Conservation (phyloP, 2,797 vertebrate genomes). For the Cheirogaleus major region DNA sequence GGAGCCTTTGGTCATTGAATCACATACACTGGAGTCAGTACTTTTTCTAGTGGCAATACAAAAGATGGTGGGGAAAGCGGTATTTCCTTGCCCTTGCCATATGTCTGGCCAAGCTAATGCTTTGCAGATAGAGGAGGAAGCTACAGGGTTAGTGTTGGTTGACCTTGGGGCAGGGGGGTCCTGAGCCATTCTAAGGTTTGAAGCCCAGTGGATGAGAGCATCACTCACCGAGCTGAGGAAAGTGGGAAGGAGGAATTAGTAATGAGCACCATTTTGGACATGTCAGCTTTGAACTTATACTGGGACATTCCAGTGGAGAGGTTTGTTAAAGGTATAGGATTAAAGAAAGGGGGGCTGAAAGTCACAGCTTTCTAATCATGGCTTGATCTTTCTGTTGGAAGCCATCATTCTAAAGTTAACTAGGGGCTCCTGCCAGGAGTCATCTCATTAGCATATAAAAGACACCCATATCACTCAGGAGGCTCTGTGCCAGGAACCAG, state of each 20-base stretch:
- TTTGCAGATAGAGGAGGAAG: not conserved
- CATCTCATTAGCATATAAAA: not conserved
- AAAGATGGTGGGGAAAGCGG: not conserved
- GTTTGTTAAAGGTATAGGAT: not conserved
- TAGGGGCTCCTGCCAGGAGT: not conserved
- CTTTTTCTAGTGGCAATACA: not conserved
- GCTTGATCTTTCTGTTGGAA: not conserved
- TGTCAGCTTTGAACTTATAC: not conserved
- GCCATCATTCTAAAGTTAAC: not conserved
- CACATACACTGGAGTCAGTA: fast-evolving
- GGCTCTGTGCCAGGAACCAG: not conserved
- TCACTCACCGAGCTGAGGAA: not conserved
- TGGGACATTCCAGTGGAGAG: not conserved
- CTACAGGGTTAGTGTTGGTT: not conserved
- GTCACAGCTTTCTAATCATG: not conserved
- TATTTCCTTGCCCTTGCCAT: not conserved
- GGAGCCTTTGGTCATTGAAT: not conserved
- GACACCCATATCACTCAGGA: not conserved
- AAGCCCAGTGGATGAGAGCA: not conserved
- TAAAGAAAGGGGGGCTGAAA: not conserved
- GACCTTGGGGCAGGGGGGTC: not conserved
- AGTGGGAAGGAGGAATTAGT: not conserved
- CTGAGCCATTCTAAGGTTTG: not conserved
- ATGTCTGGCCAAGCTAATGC: not conserved
- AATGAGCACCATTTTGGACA: not conserved